A percentile compares a stretch with the other conserved stretches of the same genome.
Conservation (phyloP, 2,888 invertebrate species). For the Gymnocheta viridis region DNA sequence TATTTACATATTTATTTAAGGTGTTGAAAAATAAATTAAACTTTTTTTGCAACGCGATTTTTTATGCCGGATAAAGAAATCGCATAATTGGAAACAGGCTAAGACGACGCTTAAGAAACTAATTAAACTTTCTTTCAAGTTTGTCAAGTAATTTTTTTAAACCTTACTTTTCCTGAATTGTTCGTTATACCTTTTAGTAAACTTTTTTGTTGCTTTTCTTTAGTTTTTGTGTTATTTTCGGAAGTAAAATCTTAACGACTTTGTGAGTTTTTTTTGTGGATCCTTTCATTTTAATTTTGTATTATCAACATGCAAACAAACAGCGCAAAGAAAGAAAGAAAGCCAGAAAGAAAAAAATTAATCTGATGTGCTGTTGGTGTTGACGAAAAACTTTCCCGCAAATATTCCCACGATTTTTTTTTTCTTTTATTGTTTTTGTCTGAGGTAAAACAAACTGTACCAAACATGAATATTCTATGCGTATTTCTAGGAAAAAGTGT, state of each 20-base stretch:
- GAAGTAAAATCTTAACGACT: constrained; percentile 63
- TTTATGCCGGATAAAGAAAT: constrained; percentile 19
- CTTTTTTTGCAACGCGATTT: constrained; percentile 9
- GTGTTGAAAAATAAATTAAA: constrained; percentile 44
- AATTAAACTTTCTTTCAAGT: constrained; percentile 69
- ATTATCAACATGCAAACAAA: constrained; percentile 55
- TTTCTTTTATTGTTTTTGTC: constrained; percentile 16
- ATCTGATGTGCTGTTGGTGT: constrained; percentile 63
- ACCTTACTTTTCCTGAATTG: constrained; percentile 30
- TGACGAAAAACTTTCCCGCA: constrained; percentile 64
- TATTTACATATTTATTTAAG: constrained; percentile 18
- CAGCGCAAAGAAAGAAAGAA: neutral
- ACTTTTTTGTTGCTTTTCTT: constrained; percentile 35
- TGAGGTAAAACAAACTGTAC: constrained; percentile 38
- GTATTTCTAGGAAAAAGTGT: constrained; percentile 44
- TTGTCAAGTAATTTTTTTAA: constrained; percentile 47
- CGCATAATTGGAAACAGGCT: constrained; percentile 55
- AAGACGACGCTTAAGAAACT: constrained; percentile 69
- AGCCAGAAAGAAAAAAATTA: neutral
- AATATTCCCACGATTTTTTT: constrained; percentile 37
- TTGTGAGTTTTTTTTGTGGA: constrained; percentile 44
- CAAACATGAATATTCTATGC: constrained; percentile 56
- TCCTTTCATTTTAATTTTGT: constrained; percentile 39
- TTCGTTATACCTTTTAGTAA: constrained; percentile 29
- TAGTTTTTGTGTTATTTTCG: constrained; percentile 48